Base-by-base conservation (phyloP, 2,797 vertebrate species). In the Coreius guichenoti region DNA sequence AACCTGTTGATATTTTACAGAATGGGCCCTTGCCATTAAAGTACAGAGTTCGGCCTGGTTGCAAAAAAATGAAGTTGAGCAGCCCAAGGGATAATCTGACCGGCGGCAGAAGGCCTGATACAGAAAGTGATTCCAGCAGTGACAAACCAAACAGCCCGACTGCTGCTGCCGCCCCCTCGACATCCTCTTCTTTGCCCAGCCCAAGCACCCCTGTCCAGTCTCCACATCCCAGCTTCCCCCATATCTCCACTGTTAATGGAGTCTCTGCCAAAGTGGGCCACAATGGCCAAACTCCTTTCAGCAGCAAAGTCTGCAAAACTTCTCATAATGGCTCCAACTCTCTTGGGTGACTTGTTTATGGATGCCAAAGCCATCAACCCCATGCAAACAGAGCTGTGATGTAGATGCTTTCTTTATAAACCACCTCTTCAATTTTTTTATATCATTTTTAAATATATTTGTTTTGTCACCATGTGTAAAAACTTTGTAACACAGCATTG, bases 21-120 rank as follows among this genome's bases (percentile, higher is more conserved):
- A 99, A 96, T 1, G 97, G 97, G 21, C 98, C 98, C 43, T 94
- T 99, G 82, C 97, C 98, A 0, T 93, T 99, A 89, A 98, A 98
- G 93, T 99, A 99, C 87, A 95, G 97, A 13, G 98, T 99, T 82
- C 98, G 98, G 86, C 97, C 98, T 2, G 94, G 96, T 86, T 94
- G 97, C 94, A 97, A 97, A 92, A 92, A 96, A 63, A 93, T 96
- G 80, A 92, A 93, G 79, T 90, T 96, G 26, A 96, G 96, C 84
- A 97, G 96, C 70, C 96, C 96, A 1, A 95, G 96, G 7, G 87
- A 83, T 56, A 79, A 83, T 26, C 58, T 75, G n/a, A 58, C 93
- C 14, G 94, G 94, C 8, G 93, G 94, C 45, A 94, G 93, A 0
- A 96, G 88, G 33, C 90, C 90, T 5, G 89, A 92, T 39, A 95